Evolutionary conservation across 2,797 vertebrate species (phyloP), one percentile per base, ranked within the genome.

Genomic region (Malacoctenus gilli): DNA sequence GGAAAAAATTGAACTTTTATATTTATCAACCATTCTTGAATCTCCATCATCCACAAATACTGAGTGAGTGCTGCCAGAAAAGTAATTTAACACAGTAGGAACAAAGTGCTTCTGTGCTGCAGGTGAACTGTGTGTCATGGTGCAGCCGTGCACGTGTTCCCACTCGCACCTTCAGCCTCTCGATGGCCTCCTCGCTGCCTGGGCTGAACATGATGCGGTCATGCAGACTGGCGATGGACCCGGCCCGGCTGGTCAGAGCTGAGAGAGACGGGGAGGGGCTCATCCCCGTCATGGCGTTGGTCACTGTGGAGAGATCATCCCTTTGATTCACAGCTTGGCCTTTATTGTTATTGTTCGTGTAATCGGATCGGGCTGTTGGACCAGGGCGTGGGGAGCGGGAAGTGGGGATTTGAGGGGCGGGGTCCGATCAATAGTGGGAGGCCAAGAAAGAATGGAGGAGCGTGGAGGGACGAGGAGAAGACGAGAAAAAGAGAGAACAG

Each of bases 271-370:
- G 95, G 32, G 95, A 98, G 51, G 96, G 96, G 72, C 96, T 98
- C 94, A 98, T 95, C 81, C 95, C 95, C 8, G 94, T 95, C 75
- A 96, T 95, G 79, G 95, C 93, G 49, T 97, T 96, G 92, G 95
- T 96, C 94, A 97, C 96, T 98, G 95, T 94, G 95, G 93, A 97
- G 92, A 97, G 92, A 98, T 93, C 92, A 95, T 91, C 94, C 82
- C 85, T 92, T 90, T 93, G 92, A 92, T 90, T 95, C 92, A 94
- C 86, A 89, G 87, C 85, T 90, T 90, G 89, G 85, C 75, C 79
- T 86, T 82, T 91, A 92, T 83, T 84, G 85, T 94, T 94, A 94
- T 92, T 94, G 93, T 94, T 95, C 92, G 93, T 92, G 92, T 91
- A 83, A 94, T 95, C 90, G 81, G 92, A 94, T 80, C 91, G 50